Conservation (phyloP, 2,113 vertebrate species). For the Gnathochromis pfefferi region DNA sequence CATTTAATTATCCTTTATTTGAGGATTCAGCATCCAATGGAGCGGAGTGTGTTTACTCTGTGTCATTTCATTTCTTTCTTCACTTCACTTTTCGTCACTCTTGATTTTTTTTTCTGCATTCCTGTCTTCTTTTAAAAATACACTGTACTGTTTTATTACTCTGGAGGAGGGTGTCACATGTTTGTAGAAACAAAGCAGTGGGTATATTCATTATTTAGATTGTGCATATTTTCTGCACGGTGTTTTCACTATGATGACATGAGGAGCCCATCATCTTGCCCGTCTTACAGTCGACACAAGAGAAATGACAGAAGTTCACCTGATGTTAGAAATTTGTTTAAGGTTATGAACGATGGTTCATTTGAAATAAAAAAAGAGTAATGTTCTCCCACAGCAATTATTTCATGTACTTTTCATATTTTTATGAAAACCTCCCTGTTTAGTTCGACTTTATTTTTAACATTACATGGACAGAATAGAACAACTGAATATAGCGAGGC, state of each 20-base stretch:
- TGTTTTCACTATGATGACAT: neutral
- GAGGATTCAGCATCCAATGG: neutral
- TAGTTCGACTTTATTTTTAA: neutral
- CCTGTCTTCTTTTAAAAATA: neutral
- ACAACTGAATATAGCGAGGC: neutral
- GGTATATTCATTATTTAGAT: neutral
- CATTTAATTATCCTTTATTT: slow-evolving; percentile 3
- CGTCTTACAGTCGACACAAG: neutral
- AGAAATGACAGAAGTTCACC: neutral
- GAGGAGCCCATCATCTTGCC: neutral
- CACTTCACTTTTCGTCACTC: neutral
- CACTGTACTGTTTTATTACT: neutral
- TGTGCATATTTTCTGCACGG: neutral
- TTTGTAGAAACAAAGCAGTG: neutral
- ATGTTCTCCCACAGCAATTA: neutral
- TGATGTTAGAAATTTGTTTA: neutral
- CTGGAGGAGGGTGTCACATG: neutral
- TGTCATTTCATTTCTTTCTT: neutral
- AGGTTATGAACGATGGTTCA: neutral
- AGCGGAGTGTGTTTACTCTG: neutral
- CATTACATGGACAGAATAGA: neutral
- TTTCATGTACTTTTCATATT: neutral
- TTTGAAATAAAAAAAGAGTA: neutral
- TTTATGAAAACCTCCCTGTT: neutral
- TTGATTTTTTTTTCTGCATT: neutral